Percentiles rank a stretch among this genome's conserved stretches.
Evolutionary conservation across 2,888 invertebrate genomes (phyloP).

Genomic region (Hymenopus coronatus): DNA sequence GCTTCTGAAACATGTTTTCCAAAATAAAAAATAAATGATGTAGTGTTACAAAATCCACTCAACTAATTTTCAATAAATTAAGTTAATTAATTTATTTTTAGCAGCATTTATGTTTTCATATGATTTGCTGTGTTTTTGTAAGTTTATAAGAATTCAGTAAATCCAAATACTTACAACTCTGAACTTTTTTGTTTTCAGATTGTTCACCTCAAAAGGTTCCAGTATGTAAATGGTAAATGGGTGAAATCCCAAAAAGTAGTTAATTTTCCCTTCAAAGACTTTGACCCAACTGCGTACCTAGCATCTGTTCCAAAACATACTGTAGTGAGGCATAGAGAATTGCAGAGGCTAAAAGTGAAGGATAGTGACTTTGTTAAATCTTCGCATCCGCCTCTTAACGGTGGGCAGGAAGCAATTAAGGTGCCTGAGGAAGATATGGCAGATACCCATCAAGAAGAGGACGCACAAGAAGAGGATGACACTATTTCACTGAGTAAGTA

Average conservation of each 20-base stretch:
- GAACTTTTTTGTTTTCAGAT: constrained; percentile 57
- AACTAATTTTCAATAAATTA: no score
- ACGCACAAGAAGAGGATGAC: neutral
- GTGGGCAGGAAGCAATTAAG: constrained; percentile 20
- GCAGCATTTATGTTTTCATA: no score
- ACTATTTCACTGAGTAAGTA: neutral
- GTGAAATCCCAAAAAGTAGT: constrained; percentile 93
- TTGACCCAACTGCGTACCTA: constrained; percentile 83
- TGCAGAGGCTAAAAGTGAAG: constrained; percentile 39
- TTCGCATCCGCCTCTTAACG: constrained; percentile 11
- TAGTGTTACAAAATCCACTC: no score
- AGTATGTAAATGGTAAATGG: constrained; percentile 87
- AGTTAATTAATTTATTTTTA: no score
- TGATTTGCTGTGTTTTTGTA: no score
- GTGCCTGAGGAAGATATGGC: neutral
- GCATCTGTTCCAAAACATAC: constrained; percentile 79
- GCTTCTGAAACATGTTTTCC: no score
- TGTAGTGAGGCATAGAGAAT: constrained; percentile 63
- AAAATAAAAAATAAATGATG: no score
- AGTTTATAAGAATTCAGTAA: no score
- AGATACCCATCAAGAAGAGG: neutral
- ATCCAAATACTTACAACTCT: neutral
- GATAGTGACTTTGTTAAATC: neutral
- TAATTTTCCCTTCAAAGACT: constrained; percentile 80
- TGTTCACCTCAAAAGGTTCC: constrained; percentile 88